Evolutionary conservation across 2,113 vertebrate genomes (phyloP).

Genomic region (Tetraodon nigroviridis): DNA sequence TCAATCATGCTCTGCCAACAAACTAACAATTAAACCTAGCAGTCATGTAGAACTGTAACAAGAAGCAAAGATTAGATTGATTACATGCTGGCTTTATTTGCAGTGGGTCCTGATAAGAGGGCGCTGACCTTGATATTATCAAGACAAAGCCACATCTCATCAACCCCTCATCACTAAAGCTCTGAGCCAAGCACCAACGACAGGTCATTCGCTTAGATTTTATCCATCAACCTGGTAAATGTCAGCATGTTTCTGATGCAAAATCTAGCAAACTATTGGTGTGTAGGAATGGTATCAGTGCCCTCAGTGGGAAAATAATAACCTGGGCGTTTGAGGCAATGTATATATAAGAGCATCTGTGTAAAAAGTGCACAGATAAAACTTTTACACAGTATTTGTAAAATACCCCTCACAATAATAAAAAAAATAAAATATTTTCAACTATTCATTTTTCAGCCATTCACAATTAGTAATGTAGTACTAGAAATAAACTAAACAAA

Average conservation of each 20-base stretch:
- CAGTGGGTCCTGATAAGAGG: constrained; percentile 7
- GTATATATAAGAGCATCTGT: too few relatives aligned
- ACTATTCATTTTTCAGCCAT: too few relatives aligned
- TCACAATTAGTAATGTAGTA: too few relatives aligned
- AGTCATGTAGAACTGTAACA: not conserved
- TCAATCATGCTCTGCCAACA: not conserved
- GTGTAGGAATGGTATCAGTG: too few relatives aligned
- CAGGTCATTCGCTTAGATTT: constrained; percentile 38
- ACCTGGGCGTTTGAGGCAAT: too few relatives aligned
- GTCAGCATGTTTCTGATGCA: not conserved
- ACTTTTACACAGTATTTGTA: too few relatives aligned
- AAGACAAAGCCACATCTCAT: constrained; percentile 41
- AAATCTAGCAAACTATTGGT: not conserved
- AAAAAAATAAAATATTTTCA: too few relatives aligned
- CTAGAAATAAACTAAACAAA: too few relatives aligned
- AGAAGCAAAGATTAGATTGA: not conserved
- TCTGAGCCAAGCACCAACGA: constrained; percentile 37
- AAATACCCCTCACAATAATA: too few relatives aligned
- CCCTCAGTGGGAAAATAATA: too few relatives aligned
- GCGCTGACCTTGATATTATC: constrained; percentile 47
- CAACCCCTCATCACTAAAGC: constrained; percentile 51
- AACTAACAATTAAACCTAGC: not conserved
- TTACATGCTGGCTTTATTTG: constrained; percentile 12
- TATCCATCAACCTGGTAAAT: constrained; percentile 36
- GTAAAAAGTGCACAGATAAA: too few relatives aligned